Base-by-base conservation (phyloP, 2,888 invertebrate species). In the Spodoptera exigua region DNA sequence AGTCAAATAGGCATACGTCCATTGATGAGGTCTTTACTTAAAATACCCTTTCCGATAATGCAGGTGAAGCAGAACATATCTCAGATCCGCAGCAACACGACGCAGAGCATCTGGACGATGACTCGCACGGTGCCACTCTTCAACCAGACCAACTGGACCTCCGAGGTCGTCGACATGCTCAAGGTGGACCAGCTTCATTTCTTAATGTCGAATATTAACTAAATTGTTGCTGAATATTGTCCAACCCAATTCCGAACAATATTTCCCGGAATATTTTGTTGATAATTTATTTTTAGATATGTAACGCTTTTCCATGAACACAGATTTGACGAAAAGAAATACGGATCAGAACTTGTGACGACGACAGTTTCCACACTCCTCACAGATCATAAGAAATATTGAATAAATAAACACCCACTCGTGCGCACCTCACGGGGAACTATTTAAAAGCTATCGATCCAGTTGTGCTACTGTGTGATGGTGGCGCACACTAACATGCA, bases 1-100 rank as follows among this genome's bases (percentile, higher is more conserved):
- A 7, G n/a, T n/a, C n/a, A n/a, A n/a, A n/a, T n/a, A n/a, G n/a
- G n/a, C n/a, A n/a, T n/a, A n/a, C n/a, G n/a, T 0, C 5, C 5
- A 21, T 5, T 21, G 21, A 5, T 5, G 21, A 0, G 3, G 21
- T 21, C 2, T 18, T 18, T 3, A 27, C 27, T 27, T 27, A 27
- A 1, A 5, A 27, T 1, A 9, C 9, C 27, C 9, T 5, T 9
- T 9, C 9, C 27, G 27, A 7, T 27, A 9, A 5, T 47, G n/a
- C 78, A 98, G 97, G 96, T 98, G 49, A 98, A 98, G 88, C 93
- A 91, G 75, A 96, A 96, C 84, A 97, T 98, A 74, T 95, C 95
- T 5, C 91, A 95, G 67, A 95, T 97, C 67, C 95, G 98, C 9
- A 92, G 95, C 48, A 96, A 97, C 89, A 96, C 98, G 35, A 97